Evolutionary conservation across 2,113 vertebrate genomes (phyloP), one percentile per base, ranked within the genome.

Genomic region (Ranitomeya imitator): DNA sequence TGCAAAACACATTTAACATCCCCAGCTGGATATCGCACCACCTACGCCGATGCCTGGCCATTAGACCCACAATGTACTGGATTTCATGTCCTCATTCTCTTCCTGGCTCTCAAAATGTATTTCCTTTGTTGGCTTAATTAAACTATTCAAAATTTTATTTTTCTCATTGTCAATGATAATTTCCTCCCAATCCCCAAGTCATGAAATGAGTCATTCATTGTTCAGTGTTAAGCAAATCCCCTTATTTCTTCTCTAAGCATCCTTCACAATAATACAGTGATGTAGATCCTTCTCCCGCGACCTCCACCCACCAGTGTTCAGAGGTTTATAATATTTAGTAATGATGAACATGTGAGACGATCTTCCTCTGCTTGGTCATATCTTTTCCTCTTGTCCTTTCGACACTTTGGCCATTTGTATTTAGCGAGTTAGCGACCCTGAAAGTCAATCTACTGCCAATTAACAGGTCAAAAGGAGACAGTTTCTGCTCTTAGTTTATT

Each of bases 201-300:
- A 79, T 57, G 13, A 21, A 79, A n/a, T 79, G 52, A 79, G 77
- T 79, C 77, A 79, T 57, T 79, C 52, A 79, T 79, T 79, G 77
- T 79, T 79, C 77, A 7, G 77, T 79, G 51, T 79, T 21, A 23
- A 79, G 51, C 12, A 6, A 78, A 78, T 52, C 73, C 73, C 52
- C 10, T 7, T n/a, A 55, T 79, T 79, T 79, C n/a, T 55, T 79
- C 15, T n/a, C 74, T 78, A 54, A 79, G 19, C 13, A 15, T 55
- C 52, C 52, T 57, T 55, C 19, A 57, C 7, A 23, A 57, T 57
- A 79, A 79, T 23, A 79, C 52, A 79, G 21, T 7, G 4, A 57
- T 79, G 77, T 54, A n/a, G 52, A 55, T 79, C 52, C 77, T 26
- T 79, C 52, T 55, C 52, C 21, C 21, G 51, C 6, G 51, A 23